Percentiles rank a stretch among this genome's conserved stretches.
Conservation (phyloP, 2,113 vertebrate genomes). For the Arenaria interpres region DNA sequence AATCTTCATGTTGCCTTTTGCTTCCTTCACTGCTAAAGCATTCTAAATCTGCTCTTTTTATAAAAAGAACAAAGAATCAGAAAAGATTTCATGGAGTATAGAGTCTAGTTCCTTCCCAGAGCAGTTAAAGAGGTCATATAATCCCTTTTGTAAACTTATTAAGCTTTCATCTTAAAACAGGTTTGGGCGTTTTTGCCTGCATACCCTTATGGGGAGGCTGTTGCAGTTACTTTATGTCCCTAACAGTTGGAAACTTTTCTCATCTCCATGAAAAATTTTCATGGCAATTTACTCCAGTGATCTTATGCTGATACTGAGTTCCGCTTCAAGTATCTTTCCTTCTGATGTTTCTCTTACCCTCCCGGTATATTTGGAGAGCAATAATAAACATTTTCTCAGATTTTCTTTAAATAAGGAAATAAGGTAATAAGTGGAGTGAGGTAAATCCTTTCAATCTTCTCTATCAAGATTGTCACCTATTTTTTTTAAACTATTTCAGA, state of each 20-base stretch:
- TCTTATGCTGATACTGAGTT: background rate
- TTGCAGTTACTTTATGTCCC: background rate
- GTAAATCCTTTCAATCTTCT: background rate
- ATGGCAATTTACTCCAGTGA: background rate
- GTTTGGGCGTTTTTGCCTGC: background rate
- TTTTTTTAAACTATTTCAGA: background rate
- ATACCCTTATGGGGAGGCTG: background rate
- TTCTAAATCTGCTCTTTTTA: background rate
- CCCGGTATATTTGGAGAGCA: background rate
- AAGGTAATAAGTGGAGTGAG: background rate
- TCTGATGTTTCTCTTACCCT: background rate
- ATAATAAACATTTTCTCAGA: background rate
- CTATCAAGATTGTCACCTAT: background rate
- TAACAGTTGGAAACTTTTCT: background rate
- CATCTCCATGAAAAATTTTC: background rate
- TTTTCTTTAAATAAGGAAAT: background rate
- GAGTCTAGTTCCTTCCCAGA: background rate
- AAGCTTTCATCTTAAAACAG: background rate
- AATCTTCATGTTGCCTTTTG: background rate
- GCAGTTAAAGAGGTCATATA: background rate
- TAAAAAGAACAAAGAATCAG: background rate
- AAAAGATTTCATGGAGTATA: background rate
- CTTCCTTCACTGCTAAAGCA: background rate
- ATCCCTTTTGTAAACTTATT: background rate
- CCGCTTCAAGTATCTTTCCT: background rate